Conservation (phyloP, 2,113 vertebrate species). For the Heliornis fulica region DNA sequence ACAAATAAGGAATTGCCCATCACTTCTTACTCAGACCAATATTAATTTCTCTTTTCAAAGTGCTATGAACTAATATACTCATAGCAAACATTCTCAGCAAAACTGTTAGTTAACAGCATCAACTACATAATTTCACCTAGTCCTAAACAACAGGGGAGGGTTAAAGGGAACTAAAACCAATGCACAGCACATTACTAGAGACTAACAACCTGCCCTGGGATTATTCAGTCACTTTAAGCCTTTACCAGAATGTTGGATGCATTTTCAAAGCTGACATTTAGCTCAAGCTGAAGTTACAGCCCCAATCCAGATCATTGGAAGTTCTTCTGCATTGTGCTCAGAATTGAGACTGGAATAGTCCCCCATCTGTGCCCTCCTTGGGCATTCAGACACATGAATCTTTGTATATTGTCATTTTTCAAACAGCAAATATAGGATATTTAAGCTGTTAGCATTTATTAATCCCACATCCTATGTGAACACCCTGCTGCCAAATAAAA, state of each 20-base stretch:
- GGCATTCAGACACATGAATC: not conserved
- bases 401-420: not conserved
- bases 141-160: not conserved
- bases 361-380: not conserved
- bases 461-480: fast-evolving
- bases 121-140: not conserved
- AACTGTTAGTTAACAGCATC: not conserved
- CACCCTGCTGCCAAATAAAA: not conserved
- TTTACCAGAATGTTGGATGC: not conserved
- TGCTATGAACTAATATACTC: not conserved
- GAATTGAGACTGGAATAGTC: not conserved
- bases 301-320: not conserved
- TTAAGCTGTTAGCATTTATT: not conserved
- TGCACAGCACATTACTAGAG: fast-evolving
- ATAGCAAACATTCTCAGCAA: not conserved
- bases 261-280: not conserved
- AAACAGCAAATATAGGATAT: not conserved
- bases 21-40: not conserved
- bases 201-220: not conserved
- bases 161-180: not conserved
- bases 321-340: fast-evolving
- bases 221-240: not conserved
- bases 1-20: not conserved
- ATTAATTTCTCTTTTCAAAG: not conserved
- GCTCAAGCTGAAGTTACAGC: not conserved